phyloP scores from a whole-genome alignment of 2,113 vertebrate species.

The Alligator sinensis region DNA sequence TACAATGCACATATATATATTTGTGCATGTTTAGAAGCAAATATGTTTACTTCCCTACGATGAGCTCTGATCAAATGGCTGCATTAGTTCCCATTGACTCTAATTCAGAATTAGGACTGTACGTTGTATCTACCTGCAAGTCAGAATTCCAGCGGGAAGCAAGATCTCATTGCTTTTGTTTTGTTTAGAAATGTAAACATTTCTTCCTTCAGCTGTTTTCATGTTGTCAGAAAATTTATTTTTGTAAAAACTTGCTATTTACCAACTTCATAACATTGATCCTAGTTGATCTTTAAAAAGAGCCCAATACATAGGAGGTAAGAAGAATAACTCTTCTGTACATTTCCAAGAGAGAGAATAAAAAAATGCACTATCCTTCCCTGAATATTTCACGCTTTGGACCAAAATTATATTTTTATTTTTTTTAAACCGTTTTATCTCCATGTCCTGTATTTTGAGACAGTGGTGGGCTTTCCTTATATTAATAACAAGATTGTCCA shows the following conservation, averaged over 20 bases:
- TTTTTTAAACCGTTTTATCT: background rate
- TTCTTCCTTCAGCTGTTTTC: conserved; percentile 36
- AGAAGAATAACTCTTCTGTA: conserved; percentile 4
- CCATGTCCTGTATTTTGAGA: background rate
- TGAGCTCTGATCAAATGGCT: background rate
- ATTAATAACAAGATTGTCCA: background rate
- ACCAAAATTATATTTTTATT: background rate
- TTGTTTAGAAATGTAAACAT: background rate
- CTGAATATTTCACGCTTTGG: background rate
- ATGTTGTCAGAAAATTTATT: conserved; percentile 49
- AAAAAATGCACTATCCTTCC: conserved; percentile 6
- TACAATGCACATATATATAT: background rate
- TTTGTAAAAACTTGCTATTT: conserved; percentile 51
- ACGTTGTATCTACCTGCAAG: background rate
- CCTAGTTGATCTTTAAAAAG: conserved; percentile 39
- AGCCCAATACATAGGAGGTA: conserved; percentile 5
- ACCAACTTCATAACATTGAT: conserved; percentile 11
- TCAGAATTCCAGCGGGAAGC: conserved; percentile 1
- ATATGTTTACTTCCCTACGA: background rate
- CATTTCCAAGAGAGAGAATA: conserved; percentile 15
- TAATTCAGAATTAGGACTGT: background rate
- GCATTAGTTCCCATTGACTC: background rate
- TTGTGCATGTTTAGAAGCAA: background rate
- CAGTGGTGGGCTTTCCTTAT: background rate
- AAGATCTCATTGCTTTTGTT: background rate